Base-by-base conservation (phyloP, 2,888 invertebrate genomes). In the Xylophagus ater region DNA sequence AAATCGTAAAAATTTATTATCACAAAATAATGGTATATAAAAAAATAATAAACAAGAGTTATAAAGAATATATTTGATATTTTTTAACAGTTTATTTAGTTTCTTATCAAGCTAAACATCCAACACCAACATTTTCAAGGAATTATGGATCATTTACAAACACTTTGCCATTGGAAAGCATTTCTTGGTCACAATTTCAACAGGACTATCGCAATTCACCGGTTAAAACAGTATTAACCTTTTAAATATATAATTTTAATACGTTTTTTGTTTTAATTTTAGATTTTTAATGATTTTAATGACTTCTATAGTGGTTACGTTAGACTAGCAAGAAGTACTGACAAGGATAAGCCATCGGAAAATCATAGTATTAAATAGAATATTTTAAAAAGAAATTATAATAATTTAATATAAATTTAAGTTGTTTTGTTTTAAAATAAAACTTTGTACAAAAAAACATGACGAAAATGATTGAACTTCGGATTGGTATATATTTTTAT, bases 271-370 rank as follows among this genome's bases (percentile, higher is more conserved):
- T 15, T 45, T 40, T 31, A 33, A 34, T 51, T 51, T 4, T 44
- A 63, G 62, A 52, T 60, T 34, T 59, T 57, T 37, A 59, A 56
- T 34, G 64, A 60, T 42, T 62, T 63, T 41, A 58, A 62, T 44
- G 52, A 56, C 43, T 50, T 62, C 36, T 54, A 63, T 34, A 56
- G 54, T 46, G 54, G 55, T 29, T 58, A 58, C 28, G n/a, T n/a
- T n/a, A n/a, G n/a, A n/a, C n/a, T n/a, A n/a, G n/a, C n/a, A n/a
- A n/a, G n/a, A n/a, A n/a, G n/a, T n/a, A n/a, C n/a, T n/a, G n/a
- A n/a, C n/a, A n/a, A n/a, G n/a, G n/a, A n/a, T n/a, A n/a, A n/a
- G n/a, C n/a, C n/a, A n/a, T n/a, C n/a, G n/a, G n/a, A n/a, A n/a
- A n/a, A n/a, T n/a, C n/a, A n/a, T n/a, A n/a, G n/a, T n/a, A n/a